Percentiles rank a stretch among this genome's conserved stretches.
These are phyloP conservation scores for Agrenia bidenticulata DNA, from an alignment of 2,888 invertebrate genomes.

Conservation along the genomic window DNA sequence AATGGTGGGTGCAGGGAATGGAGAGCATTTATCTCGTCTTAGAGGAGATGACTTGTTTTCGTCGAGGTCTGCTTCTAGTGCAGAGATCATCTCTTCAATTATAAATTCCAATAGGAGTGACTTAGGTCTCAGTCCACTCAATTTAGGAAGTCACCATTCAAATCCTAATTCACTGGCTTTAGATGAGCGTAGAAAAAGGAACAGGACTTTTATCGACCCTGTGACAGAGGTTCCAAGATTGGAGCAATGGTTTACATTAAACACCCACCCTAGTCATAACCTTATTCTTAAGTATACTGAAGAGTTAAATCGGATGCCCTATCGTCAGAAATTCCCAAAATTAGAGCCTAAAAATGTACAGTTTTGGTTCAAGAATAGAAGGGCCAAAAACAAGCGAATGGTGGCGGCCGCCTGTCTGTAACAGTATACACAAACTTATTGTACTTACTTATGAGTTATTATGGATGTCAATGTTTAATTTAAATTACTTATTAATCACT, in stretches of 20 bases:
- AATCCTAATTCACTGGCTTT: constrained; percentile 42
- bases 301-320: constrained; percentile 93
- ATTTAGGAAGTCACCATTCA: constrained; percentile 45
- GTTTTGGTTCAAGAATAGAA: constrained; percentile 98
- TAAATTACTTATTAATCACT: no score
- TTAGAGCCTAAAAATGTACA: constrained; percentile 98
- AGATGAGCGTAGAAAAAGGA: constrained; percentile 85
- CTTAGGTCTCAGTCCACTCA: constrained; percentile 45
- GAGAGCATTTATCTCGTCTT: constrained; percentile 39
- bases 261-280: constrained; percentile 96
- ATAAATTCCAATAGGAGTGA: constrained; percentile 51
- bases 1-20: constrained; percentile 19
- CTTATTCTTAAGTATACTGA: constrained; percentile 97
- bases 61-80: constrained; percentile 43
- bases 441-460: no score
- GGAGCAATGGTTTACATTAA: constrained; percentile 94
- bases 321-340: constrained; percentile 97
- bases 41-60: constrained; percentile 46
- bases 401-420: constrained; percentile 73
- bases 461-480: no score
- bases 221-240: constrained; percentile 93
- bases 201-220: constrained; percentile 98
- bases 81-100: constrained; percentile 51
- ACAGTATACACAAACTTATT: no score
- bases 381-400: constrained; percentile 96